A percentile compares a stretch with the other conserved stretches of the same genome.
Conservation (phyloP, 2,113 vertebrate genomes). For the Semicossyphus pulcher region DNA sequence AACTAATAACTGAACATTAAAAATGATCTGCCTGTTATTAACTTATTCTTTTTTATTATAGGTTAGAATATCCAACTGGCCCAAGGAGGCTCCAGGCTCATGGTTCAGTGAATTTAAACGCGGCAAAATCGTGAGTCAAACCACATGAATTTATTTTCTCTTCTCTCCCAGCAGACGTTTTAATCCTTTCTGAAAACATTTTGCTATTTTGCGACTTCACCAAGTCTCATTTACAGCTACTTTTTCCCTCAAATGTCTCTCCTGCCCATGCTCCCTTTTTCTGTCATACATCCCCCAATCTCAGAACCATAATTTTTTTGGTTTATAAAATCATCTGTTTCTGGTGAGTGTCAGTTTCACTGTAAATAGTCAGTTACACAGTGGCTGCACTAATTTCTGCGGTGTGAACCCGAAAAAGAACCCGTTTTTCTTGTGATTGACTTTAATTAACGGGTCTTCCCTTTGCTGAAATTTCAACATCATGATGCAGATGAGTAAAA, state of each 20-base stretch:
- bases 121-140: slow-evolving; percentile 94
- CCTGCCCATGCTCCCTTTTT: neutral
- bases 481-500: no score
- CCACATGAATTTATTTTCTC: slow-evolving; percentile 7
- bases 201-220: slow-evolving; percentile 32
- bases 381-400: no score
- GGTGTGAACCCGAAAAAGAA: no score
- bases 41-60: slow-evolving; percentile 59
- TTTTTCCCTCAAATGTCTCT: neutral
- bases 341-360: no score
- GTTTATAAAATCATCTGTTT: no score
- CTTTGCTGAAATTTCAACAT: no score
- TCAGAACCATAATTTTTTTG: no score
- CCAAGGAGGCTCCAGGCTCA: slow-evolving; percentile 94
- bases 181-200: slow-evolving; percentile 6
- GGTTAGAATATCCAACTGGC: slow-evolving; percentile 98
- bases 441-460: no score
- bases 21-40: no score
- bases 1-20: no score
- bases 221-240: slow-evolving; percentile 22
- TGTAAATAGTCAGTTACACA: no score
- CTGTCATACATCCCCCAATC: neutral
- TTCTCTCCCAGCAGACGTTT: neutral
- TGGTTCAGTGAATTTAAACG: slow-evolving; percentile 99
- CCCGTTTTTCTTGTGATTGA: no score